A percentile compares a stretch with the other conserved stretches of the same genome.
These are phyloP conservation scores for Pelecanoides urinatrix DNA, from an alignment of 2,113 vertebrate species.

Conservation along the genomic window DNA sequence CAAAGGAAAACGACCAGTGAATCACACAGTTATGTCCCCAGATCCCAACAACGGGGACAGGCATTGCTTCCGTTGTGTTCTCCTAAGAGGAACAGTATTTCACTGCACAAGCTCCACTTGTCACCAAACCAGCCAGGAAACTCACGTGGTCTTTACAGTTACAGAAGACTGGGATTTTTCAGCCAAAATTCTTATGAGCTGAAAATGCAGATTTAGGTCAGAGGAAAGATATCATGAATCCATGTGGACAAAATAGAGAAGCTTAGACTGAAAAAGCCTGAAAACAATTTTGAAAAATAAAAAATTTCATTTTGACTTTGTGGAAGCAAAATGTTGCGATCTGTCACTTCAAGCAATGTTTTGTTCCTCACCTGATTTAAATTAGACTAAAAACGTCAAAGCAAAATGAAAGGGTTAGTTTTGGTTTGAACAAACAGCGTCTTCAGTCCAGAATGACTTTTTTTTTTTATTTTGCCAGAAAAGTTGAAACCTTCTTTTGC, in stretches of 20 bases:
- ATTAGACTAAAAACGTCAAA: not conserved
- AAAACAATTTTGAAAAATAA: not conserved
- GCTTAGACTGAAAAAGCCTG: not conserved
- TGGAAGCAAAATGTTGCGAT: not conserved
- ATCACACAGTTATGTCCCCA: not conserved
- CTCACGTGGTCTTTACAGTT: not conserved
- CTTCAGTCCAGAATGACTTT: not conserved
- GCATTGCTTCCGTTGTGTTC: not conserved
- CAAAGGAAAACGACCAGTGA: not conserved
- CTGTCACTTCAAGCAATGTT: not conserved
- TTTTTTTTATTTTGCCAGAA: not conserved
- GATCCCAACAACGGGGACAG: not conserved
- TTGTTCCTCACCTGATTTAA: not conserved
- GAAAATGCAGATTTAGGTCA: not conserved
- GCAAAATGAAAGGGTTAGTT: not conserved
- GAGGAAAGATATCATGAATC: not conserved
- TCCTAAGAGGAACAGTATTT: not conserved
- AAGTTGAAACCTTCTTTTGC: not conserved
- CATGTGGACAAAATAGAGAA: not conserved
- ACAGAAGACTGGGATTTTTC: not conserved
- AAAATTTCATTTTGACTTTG: not conserved
- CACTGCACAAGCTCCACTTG: not conserved
- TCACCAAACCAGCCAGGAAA: not conserved
- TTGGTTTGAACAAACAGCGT: not conserved
- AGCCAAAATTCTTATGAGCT: not conserved